A percentile compares a stretch with the other conserved stretches of the same genome.
phyloP scores from a whole-genome alignment of 2,888 invertebrate species.

The Platycnemis pennipes region DNA sequence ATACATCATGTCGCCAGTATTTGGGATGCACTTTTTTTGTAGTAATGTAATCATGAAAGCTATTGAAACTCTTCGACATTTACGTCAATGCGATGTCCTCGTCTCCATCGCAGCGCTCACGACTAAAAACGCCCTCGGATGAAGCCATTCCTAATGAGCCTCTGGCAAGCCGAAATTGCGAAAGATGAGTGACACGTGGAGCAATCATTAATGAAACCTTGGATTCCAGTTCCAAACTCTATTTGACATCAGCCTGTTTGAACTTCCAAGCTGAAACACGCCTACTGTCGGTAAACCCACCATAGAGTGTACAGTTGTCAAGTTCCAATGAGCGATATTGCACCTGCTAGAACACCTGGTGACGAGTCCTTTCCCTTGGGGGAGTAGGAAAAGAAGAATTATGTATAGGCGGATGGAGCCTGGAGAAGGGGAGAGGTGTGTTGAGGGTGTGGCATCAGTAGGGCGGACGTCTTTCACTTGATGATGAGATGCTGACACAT shows the following conservation, averaged over 20 bases:
- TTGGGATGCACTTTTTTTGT: no score
- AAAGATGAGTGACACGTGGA: not conserved
- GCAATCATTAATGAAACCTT: not conserved
- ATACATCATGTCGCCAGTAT: no score
- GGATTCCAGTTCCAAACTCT: not conserved
- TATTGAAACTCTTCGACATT: no score
- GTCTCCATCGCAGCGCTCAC: not conserved
- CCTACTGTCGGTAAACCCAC: not conserved
- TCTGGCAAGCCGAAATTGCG: not conserved
- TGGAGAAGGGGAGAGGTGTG: not conserved
- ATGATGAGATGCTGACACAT: not conserved
- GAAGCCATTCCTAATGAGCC: not conserved
- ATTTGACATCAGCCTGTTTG: not conserved
- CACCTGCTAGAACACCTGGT: constrained; percentile 64
- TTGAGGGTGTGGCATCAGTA: not conserved
- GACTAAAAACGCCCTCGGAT: not conserved
- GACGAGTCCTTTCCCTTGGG: not conserved
- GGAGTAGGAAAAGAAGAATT: not conserved
- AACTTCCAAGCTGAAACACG: not conserved
- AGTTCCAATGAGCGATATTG: constrained; percentile 44
- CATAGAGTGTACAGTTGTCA: constrained; percentile 49
- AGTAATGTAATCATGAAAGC: no score
- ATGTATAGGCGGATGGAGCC: not conserved
- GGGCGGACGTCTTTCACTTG: not conserved
- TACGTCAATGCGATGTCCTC: no score